These are phyloP conservation scores for Calosoma granatense DNA, from an alignment of 1,140 invertebrate species.

Conservation along the genomic window DNA sequence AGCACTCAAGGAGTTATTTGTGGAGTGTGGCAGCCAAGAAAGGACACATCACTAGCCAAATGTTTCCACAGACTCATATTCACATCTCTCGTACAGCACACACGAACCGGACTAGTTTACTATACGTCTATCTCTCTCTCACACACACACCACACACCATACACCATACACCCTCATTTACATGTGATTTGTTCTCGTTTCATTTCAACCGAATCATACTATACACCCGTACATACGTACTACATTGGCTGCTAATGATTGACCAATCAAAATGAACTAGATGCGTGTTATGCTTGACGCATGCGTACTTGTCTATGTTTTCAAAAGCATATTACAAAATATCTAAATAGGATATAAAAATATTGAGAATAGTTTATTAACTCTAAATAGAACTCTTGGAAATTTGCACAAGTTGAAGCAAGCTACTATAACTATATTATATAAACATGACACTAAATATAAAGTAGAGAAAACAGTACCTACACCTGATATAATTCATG, in stretches of 20 bases:
- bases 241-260: background rate
- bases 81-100: no score
- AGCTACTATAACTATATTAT: no score
- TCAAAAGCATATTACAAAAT: no score
- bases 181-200: background rate
- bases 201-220: background rate
- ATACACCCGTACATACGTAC: background rate
- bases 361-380: background rate
- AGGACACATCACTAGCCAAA: slow-evolving; percentile 28
- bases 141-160: background rate
- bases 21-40: slow-evolving; percentile 42
- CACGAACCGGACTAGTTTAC: background rate
- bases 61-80: slow-evolving; percentile 8
- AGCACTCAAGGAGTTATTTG: slow-evolving; percentile 34
- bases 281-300: no score
- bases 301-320: no score
- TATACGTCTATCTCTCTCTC: background rate
- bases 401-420: no score
- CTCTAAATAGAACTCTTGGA: background rate
- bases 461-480: no score
- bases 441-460: no score
- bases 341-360: background rate
- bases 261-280: no score
- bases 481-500: no score
- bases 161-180: background rate